phyloP scores from a whole-genome alignment of 2,888 invertebrate species.

The Linnaemya vulpina region DNA sequence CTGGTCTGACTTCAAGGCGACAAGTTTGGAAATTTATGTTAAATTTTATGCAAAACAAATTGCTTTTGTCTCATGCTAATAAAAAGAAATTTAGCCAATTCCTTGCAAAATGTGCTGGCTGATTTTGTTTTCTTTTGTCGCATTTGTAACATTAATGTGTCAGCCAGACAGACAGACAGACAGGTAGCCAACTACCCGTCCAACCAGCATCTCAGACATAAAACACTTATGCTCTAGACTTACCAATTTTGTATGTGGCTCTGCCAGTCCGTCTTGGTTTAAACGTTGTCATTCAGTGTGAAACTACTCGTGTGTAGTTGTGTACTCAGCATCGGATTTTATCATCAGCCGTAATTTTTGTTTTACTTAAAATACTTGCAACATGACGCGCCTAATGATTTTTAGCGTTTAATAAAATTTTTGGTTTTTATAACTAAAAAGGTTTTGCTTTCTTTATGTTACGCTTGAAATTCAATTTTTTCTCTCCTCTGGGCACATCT shows the following conservation, averaged over 20 bases:
- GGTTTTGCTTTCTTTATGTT: constrained; percentile 29
- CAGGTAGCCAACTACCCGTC: background rate
- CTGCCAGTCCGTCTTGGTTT: background rate
- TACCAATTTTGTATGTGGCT: constrained; percentile 14
- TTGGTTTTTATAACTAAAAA: background rate
- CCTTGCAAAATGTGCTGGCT: constrained; percentile 21
- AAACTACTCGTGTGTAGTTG: background rate
- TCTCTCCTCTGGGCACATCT: no score
- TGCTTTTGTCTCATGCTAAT: constrained; percentile 35
- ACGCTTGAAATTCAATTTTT: constrained; percentile 62
- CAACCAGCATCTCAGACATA: constrained; percentile 46
- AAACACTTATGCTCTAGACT: constrained; percentile 34
- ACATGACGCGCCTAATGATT: constrained; percentile 78
- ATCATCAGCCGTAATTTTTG: constrained; percentile 49
- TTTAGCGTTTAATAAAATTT: constrained; percentile 75
- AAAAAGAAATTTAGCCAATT: constrained; percentile 33
- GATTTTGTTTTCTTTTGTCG: background rate
- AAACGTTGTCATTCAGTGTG: background rate
- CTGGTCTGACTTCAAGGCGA: constrained; percentile 38
- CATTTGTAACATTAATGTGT: background rate
- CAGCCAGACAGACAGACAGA: background rate
- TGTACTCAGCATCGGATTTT: constrained; percentile 4
- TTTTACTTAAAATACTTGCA: constrained; percentile 45
- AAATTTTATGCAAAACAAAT: constrained; percentile 65
- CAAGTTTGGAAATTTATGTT: constrained; percentile 60